Base-by-base conservation (phyloP, 2,888 invertebrate species). In the Stenichneumon culpator region DNA sequence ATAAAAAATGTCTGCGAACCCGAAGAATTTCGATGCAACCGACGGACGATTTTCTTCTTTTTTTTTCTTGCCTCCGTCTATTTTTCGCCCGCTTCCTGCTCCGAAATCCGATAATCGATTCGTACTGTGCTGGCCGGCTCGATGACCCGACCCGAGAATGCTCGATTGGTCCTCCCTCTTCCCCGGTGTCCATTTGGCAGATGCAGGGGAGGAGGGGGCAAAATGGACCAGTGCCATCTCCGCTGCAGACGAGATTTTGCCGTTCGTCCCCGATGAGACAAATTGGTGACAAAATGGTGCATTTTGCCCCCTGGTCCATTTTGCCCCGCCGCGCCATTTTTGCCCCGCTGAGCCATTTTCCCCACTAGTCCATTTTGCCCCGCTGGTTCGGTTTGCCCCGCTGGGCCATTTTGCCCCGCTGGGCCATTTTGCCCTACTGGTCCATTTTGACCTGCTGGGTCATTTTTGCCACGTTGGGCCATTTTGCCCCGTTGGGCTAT, bases 21-120 rank as follows among this genome's bases (percentile, higher is more conserved):
- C 11, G 57, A 22, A 39, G 39, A 47, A 57, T 32, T 65, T 44
- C 78, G 25, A 78, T 54, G 75, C 74, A 84, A 80, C 74, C 77
- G 79, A 57, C 50, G 32, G 67, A 84, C 22, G 44, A 19, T 32
- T 72, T 39, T 32, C 57, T 52, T 68, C 54, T 72, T 19, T 63
- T 57, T 88, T 88, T 86, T 87, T 88, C 77, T 82, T 36, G 16
- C n/a, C 14, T 16, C 52, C 32, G 28, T 78, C 78, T 67, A 57
- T 57, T 22, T 22, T 14, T 57, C 57, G 57, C 2, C 25, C 52
- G 19, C 16, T 52, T 72, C 69, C 47, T 32, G 25, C 47, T 63
- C 78, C 81, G 83, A 88, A 87, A 89, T 87, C 89, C 89, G 88
- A 91, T 90, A 90, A 89, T 90, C 90, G 90, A 90, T 57, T 88